Conservation (phyloP, 1,140 invertebrate genomes). For the Zaprionus nigranus region DNA sequence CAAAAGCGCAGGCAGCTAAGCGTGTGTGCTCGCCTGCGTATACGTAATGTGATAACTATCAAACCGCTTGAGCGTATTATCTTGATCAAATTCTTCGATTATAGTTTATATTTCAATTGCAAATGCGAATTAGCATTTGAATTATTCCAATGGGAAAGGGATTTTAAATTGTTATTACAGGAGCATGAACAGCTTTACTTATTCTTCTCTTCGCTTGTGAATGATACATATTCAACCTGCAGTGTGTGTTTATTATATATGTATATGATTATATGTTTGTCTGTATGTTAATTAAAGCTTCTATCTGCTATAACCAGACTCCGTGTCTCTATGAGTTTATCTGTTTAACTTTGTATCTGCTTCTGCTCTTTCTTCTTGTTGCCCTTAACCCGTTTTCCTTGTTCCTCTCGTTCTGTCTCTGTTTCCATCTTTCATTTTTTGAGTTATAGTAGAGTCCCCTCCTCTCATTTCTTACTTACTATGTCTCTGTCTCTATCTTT, state of each 20-base stretch:
- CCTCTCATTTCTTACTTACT: neutral
- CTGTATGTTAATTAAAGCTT: neutral
- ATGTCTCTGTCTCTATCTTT: neutral
- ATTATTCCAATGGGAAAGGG: neutral
- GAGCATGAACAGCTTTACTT: neutral
- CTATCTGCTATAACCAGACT: neutral
- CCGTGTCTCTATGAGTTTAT: neutral
- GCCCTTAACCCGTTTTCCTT: neutral
- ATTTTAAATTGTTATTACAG: neutral
- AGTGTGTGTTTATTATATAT: neutral
- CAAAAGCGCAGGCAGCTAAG: neutral
- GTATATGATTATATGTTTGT: no score
- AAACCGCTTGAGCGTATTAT: neutral
- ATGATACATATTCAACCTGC: neutral
- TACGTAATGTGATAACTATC: neutral
- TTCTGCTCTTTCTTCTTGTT: neutral
- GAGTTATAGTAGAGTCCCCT: no score
- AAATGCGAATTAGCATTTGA: no score
- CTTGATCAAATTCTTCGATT: neutral
- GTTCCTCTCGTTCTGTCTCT: neutral
- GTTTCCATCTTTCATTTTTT: neutral
- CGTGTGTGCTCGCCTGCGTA: neutral
- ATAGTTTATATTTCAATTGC: neutral
- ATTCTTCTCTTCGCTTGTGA: neutral
- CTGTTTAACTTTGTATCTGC: neutral